A percentile compares a stretch with the other conserved stretches of the same genome.
These are phyloP conservation scores for Rhinoraja longicauda DNA, from an alignment of 2,797 vertebrate species.

Conservation along the genomic window DNA sequence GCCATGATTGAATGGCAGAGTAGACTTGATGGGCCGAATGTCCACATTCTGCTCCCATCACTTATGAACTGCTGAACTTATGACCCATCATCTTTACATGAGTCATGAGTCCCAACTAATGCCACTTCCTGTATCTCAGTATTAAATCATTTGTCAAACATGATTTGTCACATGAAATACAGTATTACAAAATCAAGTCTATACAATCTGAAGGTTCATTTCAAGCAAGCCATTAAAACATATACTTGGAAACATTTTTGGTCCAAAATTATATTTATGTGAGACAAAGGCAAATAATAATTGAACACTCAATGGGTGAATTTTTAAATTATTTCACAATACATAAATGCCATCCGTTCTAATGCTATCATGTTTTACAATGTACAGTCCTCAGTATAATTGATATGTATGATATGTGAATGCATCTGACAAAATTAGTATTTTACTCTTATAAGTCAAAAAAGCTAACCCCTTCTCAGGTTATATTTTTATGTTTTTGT, in stretches of 20 bases:
- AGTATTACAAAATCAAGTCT: background rate
- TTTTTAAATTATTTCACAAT: background rate
- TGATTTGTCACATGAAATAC: background rate
- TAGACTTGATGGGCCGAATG: no score
- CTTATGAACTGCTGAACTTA: no score
- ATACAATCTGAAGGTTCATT: background rate
- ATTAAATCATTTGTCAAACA: constrained; percentile 21
- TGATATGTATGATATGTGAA: no score
- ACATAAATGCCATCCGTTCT: background rate
- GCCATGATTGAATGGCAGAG: no score
- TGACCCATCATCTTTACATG: background rate
- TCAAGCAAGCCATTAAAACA: background rate
- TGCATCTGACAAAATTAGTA: no score
- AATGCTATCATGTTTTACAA: background rate
- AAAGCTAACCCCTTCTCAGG: no score
- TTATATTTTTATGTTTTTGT: background rate
- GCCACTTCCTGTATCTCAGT: background rate
- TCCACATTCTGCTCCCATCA: no score
- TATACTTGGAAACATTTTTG: background rate
- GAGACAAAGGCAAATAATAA: background rate
- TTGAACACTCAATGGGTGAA: background rate
- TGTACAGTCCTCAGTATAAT: background rate
- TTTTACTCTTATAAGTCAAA: background rate
- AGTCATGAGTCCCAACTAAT: constrained; percentile 25
- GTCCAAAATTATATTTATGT: background rate